Percentiles rank a stretch among this genome's conserved stretches.
phyloP scores from a whole-genome alignment of 2,888 invertebrate genomes.

The Hyposoter dolosus region DNA sequence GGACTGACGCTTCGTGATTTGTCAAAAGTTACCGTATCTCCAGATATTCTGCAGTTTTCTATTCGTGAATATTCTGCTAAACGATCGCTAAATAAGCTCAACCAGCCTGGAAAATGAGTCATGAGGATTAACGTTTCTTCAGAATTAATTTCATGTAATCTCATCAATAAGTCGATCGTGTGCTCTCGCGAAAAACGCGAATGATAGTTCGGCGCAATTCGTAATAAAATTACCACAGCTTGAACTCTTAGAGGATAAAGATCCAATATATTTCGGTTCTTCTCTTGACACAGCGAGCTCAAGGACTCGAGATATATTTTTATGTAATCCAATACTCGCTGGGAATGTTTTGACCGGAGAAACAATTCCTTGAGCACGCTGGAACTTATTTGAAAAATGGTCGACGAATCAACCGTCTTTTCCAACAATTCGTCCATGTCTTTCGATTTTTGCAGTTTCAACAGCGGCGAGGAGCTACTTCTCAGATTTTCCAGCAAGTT shows the following conservation, averaged over 20 bases:
- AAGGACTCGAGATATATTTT: slow-evolving; percentile 71
- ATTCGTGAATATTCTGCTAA: not conserved
- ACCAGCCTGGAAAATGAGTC: slow-evolving; percentile 79
- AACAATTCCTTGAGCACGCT: slow-evolving; percentile 76
- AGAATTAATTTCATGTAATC: slow-evolving; percentile 71
- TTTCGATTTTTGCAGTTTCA: slow-evolving; percentile 22
- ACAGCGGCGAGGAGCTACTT: not conserved
- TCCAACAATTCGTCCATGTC: slow-evolving; percentile 69
- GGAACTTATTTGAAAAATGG: slow-evolving; percentile 74
- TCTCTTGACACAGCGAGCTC: slow-evolving; percentile 64
- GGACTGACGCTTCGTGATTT: not conserved
- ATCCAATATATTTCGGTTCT: slow-evolving; percentile 74
- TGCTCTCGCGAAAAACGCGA: slow-evolving; percentile 72
- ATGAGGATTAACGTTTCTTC: slow-evolving; percentile 74
- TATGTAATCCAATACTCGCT: slow-evolving; percentile 73
- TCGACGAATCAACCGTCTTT: slow-evolving; percentile 70
- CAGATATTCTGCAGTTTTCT: not conserved
- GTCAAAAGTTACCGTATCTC: not conserved
- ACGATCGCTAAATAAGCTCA: slow-evolving; percentile 68
- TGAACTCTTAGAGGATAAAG: slow-evolving; percentile 79
- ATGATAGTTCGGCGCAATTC: slow-evolving; percentile 75
- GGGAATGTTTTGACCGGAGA: slow-evolving; percentile 71
- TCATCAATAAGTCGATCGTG: slow-evolving; percentile 70
- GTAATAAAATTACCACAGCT: slow-evolving; percentile 75
- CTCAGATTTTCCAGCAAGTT: slow-evolving; percentile 67